Base-by-base conservation (phyloP, 2,888 invertebrate species). In the Entomobrya multifasciata region DNA sequence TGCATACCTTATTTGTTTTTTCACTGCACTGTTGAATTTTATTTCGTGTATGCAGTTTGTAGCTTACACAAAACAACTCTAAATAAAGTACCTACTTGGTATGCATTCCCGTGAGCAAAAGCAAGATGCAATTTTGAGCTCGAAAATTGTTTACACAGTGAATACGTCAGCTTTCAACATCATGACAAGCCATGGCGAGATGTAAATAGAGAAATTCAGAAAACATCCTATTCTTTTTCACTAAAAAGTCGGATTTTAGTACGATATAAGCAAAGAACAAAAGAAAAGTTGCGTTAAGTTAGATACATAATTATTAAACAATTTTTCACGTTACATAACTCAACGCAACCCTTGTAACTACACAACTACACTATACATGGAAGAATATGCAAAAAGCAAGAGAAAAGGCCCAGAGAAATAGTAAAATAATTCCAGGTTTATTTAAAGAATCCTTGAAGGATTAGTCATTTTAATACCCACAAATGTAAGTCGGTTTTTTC, bases 1-100 rank as follows among this genome's bases (percentile, higher is more conserved):
- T 55, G 70, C 55, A 70, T 70, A 62, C 67, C 67, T 79, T 80
- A 27, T 67, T 67, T 67, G 36, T 65, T 65, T 65, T 8, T 65
- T 10, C 17, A 57, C 17, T 20, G 4, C 52, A 52, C 10, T 13
- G 8, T 55, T 55, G 20, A 4, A 15, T 52, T 10, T 17, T 10
- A 20, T 6, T 36, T 36, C 55, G 20, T 17, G 55, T 62, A 60
- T 30, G 30, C 13, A 41, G 8, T n/a, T n/a, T 49, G 15, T 49
- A 17, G 17, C 41, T 41, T n/a, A n/a, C n/a, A 5, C 17, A 41
- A 2, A n/a, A 65, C 17, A 15, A 20, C 0, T 65, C 8, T n/a
- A 17, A 15, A 25, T 65, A 20, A 5, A n/a, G 3, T 41, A 20
- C 20, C 62, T 4, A 60, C n/a, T 30, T 60, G 30, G 11, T 30